Percentiles rank a stretch among this genome's conserved stretches.
Evolutionary conservation across 2,113 vertebrate genomes (phyloP).

Genomic region (Protomyctophum bolini): DNA sequence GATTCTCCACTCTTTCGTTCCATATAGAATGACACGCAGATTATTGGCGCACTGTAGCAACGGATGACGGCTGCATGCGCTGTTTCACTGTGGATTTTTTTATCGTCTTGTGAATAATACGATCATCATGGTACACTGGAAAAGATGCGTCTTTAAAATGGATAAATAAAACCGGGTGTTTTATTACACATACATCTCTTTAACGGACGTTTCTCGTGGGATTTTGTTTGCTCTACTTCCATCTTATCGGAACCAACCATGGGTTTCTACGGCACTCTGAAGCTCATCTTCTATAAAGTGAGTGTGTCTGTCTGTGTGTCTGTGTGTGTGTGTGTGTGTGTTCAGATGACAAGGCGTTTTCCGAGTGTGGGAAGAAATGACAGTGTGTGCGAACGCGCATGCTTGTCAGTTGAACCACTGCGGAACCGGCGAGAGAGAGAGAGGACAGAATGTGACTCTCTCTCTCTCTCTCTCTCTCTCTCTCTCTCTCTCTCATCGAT

Average conservation of each 20-base stretch:
- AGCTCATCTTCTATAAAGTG: slow-evolving; percentile 98
- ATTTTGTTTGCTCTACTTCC: slow-evolving; percentile 19
- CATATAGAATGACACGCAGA: no score
- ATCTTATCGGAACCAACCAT: slow-evolving; percentile 77
- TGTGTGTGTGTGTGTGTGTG: slow-evolving; percentile 1
- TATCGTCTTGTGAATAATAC: no score
- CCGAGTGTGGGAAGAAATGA: not conserved
- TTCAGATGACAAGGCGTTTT: not conserved
- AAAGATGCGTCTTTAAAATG: no score
- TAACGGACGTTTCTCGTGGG: not conserved
- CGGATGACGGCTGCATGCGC: no score
- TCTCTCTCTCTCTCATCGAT: not conserved
- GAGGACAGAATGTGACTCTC: not conserved
- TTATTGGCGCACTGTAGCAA: no score
- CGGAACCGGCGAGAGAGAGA: not conserved
- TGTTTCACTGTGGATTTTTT: no score
- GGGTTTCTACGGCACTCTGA: slow-evolving; percentile 97
- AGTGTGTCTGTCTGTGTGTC: slow-evolving; percentile 68
- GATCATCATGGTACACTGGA: no score
- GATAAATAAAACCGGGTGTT: no score
- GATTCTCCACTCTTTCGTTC: no score
- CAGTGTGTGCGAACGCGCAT: not conserved
- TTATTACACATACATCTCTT: no score
- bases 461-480: not conserved
- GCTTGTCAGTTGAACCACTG: not conserved